These are phyloP conservation scores for Byasa hedistus DNA, from an alignment of 2,888 invertebrate genomes.

Conservation along the genomic window DNA sequence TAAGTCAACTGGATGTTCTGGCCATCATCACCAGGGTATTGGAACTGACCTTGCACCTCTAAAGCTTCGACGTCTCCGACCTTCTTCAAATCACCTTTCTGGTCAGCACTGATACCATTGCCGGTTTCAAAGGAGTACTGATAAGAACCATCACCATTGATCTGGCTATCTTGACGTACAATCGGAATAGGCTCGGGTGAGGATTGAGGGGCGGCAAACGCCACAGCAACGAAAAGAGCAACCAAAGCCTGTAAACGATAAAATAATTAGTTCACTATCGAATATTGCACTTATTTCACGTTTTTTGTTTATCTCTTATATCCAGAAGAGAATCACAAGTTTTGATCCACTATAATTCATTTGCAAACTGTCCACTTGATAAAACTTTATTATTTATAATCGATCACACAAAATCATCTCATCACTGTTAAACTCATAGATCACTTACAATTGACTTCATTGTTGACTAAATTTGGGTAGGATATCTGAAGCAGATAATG, in stretches of 20 bases:
- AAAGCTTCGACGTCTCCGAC: conserved; percentile 76
- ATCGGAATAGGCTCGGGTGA: conserved; percentile 74
- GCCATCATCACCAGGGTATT: conserved; percentile 83
- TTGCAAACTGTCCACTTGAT: conserved; percentile 5
- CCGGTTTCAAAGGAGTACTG: conserved; percentile 82
- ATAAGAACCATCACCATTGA: conserved; percentile 82
- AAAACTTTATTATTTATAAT: conserved; percentile 5
- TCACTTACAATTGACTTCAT: conserved; percentile 76
- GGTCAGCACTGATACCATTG: conserved; percentile 82
- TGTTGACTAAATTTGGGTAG: conserved; percentile 50
- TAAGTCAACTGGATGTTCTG: conserved; percentile 82
- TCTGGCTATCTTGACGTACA: conserved; percentile 78
- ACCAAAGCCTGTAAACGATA: conserved; percentile 61
- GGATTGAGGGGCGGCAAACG: conserved; percentile 63
- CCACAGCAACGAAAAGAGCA: conserved; percentile 58
- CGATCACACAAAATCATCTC: background rate
- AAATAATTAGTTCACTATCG: background rate
- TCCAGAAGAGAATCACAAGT: background rate
- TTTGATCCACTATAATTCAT: background rate
- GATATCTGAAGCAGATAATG: conserved; percentile 44
- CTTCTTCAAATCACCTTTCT: conserved; percentile 81
- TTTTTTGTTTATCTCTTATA: background rate
- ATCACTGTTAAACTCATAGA: conserved; percentile 18
- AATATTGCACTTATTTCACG: background rate
- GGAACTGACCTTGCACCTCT: conserved; percentile 83